Conservation (phyloP, 1,140 invertebrate genomes). For the Apis cerana region DNA sequence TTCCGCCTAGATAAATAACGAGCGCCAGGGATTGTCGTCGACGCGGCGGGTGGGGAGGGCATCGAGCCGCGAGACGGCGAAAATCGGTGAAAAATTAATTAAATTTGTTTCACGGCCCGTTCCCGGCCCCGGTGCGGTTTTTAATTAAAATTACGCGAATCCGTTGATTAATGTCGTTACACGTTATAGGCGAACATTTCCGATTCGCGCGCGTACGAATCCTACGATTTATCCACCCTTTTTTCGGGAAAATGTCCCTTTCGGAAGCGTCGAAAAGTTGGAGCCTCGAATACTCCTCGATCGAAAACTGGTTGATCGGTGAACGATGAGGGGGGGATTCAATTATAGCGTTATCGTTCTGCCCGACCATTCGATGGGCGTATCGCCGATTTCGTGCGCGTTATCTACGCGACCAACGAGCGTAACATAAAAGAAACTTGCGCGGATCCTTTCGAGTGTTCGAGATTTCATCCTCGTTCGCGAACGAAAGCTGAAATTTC, state of each 20-base stretch:
- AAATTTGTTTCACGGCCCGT: slow-evolving; percentile 57
- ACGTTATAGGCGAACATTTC: neutral
- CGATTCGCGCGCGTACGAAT: neutral
- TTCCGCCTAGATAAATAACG: slow-evolving; percentile 49
- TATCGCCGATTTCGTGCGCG: slow-evolving; percentile 1
- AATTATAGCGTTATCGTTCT: slow-evolving; percentile 29
- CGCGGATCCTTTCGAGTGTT: no score
- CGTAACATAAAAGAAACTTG: neutral
- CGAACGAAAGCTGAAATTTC: neutral
- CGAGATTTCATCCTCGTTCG: neutral
- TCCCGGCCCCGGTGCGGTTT: slow-evolving; percentile 47
- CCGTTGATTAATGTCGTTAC: slow-evolving; percentile 59
- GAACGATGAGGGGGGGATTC: neutral
- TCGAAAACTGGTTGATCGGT: no score
- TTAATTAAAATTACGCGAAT: slow-evolving; percentile 69
- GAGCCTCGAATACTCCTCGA: no score
- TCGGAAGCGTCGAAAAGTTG: neutral
- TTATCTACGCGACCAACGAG: neutral
- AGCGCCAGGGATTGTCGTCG: slow-evolving; percentile 27
- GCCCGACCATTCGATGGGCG: neutral
- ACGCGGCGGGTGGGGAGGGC: neutral
- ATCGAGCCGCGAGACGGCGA: neutral
- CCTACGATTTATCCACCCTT: neutral
- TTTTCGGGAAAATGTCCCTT: neutral
- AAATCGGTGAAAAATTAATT: slow-evolving; percentile 60